Base-by-base conservation (phyloP, 2,797 vertebrate genomes). In the Semotilus atromaculatus region DNA sequence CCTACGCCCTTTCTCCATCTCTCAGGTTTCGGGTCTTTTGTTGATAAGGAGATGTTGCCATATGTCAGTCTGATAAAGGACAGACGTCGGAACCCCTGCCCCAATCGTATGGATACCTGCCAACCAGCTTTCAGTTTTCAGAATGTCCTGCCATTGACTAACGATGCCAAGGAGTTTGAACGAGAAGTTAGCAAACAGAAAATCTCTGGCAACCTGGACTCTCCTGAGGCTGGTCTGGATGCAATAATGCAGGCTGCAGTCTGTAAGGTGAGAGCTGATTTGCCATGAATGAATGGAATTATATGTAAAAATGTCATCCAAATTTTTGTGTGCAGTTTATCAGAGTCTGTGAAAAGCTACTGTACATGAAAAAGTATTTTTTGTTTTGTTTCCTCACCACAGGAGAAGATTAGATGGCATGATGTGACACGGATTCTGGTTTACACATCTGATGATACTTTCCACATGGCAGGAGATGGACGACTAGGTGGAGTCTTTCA, bases 1-100 rank as follows among this genome's bases (percentile, higher is more conserved):
- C 26, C 18, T 66, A 38, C 31, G 16, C 9, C 29, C 29, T 26
- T 26, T 10, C 19, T 36, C 23, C 75, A 40, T 68, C 7, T 53
- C n/a, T 77, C 64, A 96, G 95, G 96, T 48, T 96, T 96, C 71
- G 96, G 96, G 19, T 95, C 95, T 26, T 96, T 96, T 10, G 95
- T 96, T 90, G 96, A 96, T 89, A 96, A 96, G 88, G 93, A 92
- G 0, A 92, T 93, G 75, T 86, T 96, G 77, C 96, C 96, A 0
- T 96, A 94, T 11, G 94, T 96, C 66, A 95, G 92, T 86, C 94
- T 93, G 18, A 78, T 92, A 40, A 90, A 91, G 16, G 23, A 70
- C 29, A 94, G 88, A 58, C 89, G 90, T 83, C 62, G 11, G 1
- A 92, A 95, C 82, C 96, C 95, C 4, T 96, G 96, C 58, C 94